phyloP scores from a whole-genome alignment of 2,888 invertebrate genomes.

The Metallyticus violacea region DNA sequence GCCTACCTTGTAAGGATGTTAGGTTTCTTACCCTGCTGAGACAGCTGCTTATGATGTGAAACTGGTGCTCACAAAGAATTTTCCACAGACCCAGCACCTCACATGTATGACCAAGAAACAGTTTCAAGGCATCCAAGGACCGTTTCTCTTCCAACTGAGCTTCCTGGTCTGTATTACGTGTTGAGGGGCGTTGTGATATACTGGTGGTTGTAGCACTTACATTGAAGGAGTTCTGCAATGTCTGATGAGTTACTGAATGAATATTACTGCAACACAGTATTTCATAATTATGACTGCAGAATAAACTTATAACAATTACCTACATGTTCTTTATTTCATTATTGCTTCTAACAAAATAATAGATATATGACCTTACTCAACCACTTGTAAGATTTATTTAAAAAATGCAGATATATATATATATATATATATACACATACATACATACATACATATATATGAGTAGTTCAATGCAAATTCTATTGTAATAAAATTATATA shows the following conservation, averaged over 20 bases:
- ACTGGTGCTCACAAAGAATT: slow-evolving; percentile 87
- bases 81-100: slow-evolving; percentile 94
- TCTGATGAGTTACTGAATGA: not conserved
- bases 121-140: slow-evolving; percentile 72
- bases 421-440: no score
- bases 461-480: no score
- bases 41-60: slow-evolving; percentile 72
- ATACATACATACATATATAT: no score
- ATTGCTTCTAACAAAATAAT: no score
- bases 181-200: not conserved
- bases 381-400: no score
- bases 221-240: not conserved
- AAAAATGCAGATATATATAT: no score
- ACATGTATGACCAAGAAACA: slow-evolving; percentile 72
- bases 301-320: no score
- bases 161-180: slow-evolving; percentile 29
- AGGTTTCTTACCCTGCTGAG: slow-evolving; percentile 53
- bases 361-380: no score
- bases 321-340: no score
- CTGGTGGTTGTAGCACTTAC: not conserved
- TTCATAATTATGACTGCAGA: no score
- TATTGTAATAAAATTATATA: no score
- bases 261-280: not conserved
- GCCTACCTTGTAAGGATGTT: no score
- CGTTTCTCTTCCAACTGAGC: slow-evolving; percentile 62